Conservation (phyloP, 2,113 vertebrate genomes). For the Circaetus cinerascens region DNA sequence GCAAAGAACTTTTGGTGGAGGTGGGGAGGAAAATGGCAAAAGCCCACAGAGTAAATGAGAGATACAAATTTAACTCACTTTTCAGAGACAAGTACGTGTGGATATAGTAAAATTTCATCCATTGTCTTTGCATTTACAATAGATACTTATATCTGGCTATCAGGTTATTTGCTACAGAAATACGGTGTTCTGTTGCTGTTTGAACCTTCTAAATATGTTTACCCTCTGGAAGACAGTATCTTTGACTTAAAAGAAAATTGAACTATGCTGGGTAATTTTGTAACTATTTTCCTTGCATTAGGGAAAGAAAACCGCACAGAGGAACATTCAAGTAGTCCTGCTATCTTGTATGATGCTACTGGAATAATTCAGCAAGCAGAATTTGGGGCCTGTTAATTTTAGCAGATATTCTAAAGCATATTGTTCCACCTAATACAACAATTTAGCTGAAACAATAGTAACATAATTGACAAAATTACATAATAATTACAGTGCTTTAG, state of each 20-base stretch:
- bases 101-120: background rate
- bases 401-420: background rate
- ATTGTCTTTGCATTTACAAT: background rate
- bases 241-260: background rate
- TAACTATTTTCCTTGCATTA: background rate
- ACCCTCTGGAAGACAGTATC: background rate
- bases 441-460: conserved; percentile 1
- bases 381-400: background rate
- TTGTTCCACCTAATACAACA: background rate
- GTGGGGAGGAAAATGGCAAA: background rate
- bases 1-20: background rate
- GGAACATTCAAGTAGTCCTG: background rate
- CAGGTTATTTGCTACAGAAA: background rate
- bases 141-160: background rate
- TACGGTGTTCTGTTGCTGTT: background rate
- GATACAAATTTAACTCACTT: background rate
- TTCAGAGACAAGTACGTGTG: background rate
- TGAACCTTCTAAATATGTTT: background rate
- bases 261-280: background rate
- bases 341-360: background rate
- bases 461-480: background rate
- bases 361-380: background rate
- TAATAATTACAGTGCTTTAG: background rate
- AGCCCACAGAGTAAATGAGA: background rate
- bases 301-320: background rate